Evolutionary conservation across 2,888 invertebrate species (phyloP).

Genomic region (Chrysolina haemoptera): DNA sequence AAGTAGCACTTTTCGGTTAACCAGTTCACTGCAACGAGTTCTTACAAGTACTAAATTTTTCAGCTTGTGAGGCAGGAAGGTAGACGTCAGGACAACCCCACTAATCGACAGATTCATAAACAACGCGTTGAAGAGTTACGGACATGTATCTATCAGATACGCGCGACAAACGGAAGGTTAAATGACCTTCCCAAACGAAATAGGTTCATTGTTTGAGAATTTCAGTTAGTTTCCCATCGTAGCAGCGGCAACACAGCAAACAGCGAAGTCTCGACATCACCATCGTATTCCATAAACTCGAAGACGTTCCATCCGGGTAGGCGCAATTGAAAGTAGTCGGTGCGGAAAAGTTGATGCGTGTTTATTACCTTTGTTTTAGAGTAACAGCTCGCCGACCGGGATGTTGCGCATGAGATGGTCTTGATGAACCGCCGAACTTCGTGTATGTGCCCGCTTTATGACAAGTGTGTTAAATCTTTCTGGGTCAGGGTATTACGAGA

Average conservation of each 20-base stretch:
- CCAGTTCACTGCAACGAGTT: too few species aligned
- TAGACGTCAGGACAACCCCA: too few species aligned
- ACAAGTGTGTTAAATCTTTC: not conserved
- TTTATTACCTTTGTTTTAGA: conserved; percentile 45
- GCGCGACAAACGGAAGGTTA: too few species aligned
- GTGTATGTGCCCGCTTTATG: conserved; percentile 13
- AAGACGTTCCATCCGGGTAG: conserved; percentile 24
- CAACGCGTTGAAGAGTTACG: too few species aligned
- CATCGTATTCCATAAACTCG: not conserved
- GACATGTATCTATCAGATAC: too few species aligned
- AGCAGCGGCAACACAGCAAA: not conserved
- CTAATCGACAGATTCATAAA: too few species aligned
- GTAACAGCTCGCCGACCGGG: conserved; percentile 22
- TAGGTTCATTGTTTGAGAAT: too few species aligned
- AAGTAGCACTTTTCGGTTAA: too few species aligned
- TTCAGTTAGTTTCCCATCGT: not conserved
- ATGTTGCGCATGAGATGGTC: conserved; percentile 36
- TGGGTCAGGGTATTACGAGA: not conserved
- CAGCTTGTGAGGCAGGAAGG: too few species aligned
- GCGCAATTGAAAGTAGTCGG: conserved; percentile 34
- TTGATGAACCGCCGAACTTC: conserved; percentile 29
- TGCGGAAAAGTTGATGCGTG: conserved; percentile 40
- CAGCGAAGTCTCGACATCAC: not conserved
- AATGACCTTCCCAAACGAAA: too few species aligned
- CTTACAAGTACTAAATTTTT: too few species aligned